Base-by-base conservation (phyloP, 37 sponge, comb jelly and placozoan species). In the Cliona cf. orientalis region DNA sequence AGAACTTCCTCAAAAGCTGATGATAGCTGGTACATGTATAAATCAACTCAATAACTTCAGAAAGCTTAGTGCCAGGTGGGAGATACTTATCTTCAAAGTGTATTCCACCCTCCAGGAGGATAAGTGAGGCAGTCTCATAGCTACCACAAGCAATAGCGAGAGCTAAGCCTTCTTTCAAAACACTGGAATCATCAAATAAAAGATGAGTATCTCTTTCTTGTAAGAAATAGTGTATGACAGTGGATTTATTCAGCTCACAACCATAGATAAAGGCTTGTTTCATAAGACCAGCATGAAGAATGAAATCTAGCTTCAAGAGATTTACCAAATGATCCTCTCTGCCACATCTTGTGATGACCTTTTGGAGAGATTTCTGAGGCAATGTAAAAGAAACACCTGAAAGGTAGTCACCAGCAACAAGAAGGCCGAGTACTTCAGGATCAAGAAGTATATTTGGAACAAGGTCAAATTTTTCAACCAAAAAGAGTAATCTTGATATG, bases 1-100 rank as follows among this genome's bases (percentile, higher is more conserved):
- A 85, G 4, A 85, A 76, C 9, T 39, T 45, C 3, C 70, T 62
- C 1, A 85, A 33, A 39, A 77, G 29, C 2, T 11, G 42, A 22
- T 35, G 44, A 29, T 85, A 71, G 29, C 40, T 38, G 37, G 22
- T 38, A 26, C 37, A 11, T 37, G 71, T n/a, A 40, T 44, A 34
- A 0, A 85, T 46, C 19, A 57, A 49, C 11, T 58, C 26, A 0
- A 49, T 46, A 25, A 45, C 29, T 26, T 72, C 73, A 2, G 5
- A 19, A 6, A 5, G 5, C 3, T 19, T 26, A 9, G 21, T n/a
- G 49, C 9, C 32, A 72, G 46, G 32, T 21, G 26, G 49, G 25
- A 28, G 2, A 61, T 25, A 26, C 28, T 61, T 28, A 61, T 6
- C 26, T 7, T 61, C 63, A n/a, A 26, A 2, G 58, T 41, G 14